Percentiles rank a stretch among this genome's conserved stretches.
Evolutionary conservation across 35 echinoderm and acorn worm genomes (phyloP).

Genomic region (Heliocidaris erythrogramma): DNA sequence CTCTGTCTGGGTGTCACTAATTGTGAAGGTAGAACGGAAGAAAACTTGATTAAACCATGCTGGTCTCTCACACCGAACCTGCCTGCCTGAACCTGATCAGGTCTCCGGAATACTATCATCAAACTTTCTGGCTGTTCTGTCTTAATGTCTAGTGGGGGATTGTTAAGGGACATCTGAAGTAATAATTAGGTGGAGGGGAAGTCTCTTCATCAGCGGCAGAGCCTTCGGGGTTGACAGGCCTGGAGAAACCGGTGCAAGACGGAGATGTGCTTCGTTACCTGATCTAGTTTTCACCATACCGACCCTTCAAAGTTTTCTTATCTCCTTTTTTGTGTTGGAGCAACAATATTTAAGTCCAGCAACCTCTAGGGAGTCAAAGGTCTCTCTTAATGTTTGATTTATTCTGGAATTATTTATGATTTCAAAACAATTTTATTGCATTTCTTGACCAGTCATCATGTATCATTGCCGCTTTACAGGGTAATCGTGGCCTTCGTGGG

Average conservation of each 20-base stretch:
- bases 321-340: background rate
- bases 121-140: background rate
- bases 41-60: background rate
- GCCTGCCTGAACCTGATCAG: background rate
- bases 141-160: background rate
- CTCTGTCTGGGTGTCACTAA: background rate
- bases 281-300: background rate
- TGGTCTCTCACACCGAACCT: background rate
- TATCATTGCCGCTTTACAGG: background rate
- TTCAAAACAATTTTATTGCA: background rate
- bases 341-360: background rate
- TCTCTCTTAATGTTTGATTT: background rate
- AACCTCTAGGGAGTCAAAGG: background rate
- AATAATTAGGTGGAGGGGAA: constrained; percentile 11
- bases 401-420: background rate
- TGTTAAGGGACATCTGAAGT: background rate
- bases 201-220: background rate
- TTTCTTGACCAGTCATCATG: background rate
- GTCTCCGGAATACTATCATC: background rate
- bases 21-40: background rate
- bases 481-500: background rate
- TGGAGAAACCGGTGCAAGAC: background rate
- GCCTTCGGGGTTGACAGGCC: background rate
- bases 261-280: background rate
- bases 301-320: background rate